phyloP scores from a whole-genome alignment of 2,797 vertebrate species.

The Hoplostethus mediterraneus region DNA sequence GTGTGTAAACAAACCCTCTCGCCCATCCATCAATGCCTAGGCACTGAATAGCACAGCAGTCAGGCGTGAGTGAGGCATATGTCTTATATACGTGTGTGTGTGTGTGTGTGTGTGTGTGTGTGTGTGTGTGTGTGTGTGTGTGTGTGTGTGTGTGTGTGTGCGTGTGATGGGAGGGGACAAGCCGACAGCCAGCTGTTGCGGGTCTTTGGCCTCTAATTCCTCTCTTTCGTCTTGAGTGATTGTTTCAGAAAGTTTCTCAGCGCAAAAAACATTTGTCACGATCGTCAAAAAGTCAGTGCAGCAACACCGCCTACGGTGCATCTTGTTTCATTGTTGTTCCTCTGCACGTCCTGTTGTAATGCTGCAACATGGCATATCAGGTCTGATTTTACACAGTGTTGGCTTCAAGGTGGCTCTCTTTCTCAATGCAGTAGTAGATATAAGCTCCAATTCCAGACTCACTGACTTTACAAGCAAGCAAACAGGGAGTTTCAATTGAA shows the following conservation, averaged over 20 bases:
- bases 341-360: too few species aligned
- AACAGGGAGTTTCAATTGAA: constrained; percentile 48
- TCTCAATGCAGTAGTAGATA: constrained; percentile 10
- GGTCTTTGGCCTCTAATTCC: constrained; percentile 65
- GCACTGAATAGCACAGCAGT: constrained; percentile 65
- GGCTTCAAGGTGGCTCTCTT: neutral
- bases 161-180: constrained; percentile 50
- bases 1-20: constrained; percentile 65
- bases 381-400: neutral
- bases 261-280: neutral
- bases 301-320: too few species aligned
- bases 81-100: constrained; percentile 44
- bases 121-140: constrained; percentile 22
- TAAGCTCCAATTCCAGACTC: neutral
- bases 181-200: constrained; percentile 69
- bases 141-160: constrained; percentile 25
- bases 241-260: constrained; percentile 41
- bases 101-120: constrained; percentile 32
- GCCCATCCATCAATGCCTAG: constrained; percentile 68
- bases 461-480: constrained; percentile 8
- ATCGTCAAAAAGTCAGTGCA: too few species aligned
- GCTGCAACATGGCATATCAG: neutral
- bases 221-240: constrained; percentile 4
- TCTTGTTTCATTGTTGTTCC: too few species aligned
- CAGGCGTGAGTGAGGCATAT: constrained; percentile 62